Conservation (phyloP, 2,113 vertebrate species). For the Atlantisia rogersi region DNA sequence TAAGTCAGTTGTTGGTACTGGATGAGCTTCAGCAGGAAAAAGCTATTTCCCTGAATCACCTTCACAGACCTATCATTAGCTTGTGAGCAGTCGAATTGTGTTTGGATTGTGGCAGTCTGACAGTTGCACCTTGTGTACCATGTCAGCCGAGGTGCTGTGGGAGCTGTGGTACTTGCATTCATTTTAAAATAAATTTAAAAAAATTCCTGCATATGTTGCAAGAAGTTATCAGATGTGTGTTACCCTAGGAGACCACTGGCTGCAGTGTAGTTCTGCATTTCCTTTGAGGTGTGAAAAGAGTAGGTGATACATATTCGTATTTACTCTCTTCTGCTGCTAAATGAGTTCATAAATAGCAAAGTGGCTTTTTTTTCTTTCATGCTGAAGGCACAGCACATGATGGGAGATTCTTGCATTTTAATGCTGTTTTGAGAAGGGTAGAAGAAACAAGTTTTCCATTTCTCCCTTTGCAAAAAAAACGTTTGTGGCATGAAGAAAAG, state of each 20-base stretch:
- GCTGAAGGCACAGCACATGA: not conserved
- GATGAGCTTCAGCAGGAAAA: not conserved
- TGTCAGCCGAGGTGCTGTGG: not conserved
- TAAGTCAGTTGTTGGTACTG: not conserved
- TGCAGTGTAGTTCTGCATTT: not conserved
- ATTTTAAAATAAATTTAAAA: not conserved
- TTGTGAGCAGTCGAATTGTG: not conserved
- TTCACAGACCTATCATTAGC: not conserved
- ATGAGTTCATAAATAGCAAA: not conserved
- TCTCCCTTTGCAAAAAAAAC: not conserved
- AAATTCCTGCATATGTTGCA: not conserved
- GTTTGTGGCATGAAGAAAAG: not conserved
- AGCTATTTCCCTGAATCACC: not conserved
- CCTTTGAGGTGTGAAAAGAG: not conserved
- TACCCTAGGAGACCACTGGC: not conserved
- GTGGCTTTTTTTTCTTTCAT: not conserved
- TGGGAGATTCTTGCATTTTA: not conserved
- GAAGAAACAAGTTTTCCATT: not conserved
- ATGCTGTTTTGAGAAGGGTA: not conserved
- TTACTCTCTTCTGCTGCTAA: not conserved
- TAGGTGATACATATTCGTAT: not conserved
- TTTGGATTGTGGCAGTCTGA: not conserved
- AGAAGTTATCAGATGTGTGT: fast-evolving
- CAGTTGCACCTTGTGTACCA: not conserved
- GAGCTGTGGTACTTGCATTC: not conserved